Conservation (phyloP, 2,113 vertebrate species). For the Hippotragus niger region DNA sequence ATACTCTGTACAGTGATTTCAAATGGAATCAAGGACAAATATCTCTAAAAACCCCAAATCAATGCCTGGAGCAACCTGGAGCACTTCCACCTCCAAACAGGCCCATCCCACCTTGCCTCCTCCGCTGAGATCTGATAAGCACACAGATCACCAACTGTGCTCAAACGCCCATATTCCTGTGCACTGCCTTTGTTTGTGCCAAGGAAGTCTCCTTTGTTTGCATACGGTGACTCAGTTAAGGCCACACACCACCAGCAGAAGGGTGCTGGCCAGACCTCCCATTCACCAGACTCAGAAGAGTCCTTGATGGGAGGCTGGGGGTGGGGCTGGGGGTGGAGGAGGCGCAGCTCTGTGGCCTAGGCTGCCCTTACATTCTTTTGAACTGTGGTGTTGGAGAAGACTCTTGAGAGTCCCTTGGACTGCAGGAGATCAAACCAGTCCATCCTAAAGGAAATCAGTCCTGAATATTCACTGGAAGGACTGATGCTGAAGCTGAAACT, state of each 20-base stretch:
- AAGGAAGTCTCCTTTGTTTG: slow-evolving; percentile 5
- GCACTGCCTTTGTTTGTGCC: not conserved
- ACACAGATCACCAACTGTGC: not conserved
- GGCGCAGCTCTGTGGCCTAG: rapidly evolving
- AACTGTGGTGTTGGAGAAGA: not conserved
- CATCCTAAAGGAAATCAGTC: not conserved
- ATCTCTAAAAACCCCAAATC: not conserved
- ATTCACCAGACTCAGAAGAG: too few species aligned
- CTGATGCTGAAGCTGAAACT: not conserved
- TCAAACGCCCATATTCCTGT: not conserved
- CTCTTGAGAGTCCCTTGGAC: not conserved
- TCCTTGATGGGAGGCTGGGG: not conserved
- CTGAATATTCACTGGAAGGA: not conserved
- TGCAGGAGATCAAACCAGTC: not conserved
- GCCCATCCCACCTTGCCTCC: not conserved
- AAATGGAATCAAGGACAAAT: not conserved
- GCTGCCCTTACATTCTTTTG: not conserved
- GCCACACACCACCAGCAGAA: not conserved
- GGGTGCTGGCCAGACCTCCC: not conserved
- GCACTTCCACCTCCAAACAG: not conserved
- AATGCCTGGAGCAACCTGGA: not conserved
- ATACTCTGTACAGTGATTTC: not conserved
- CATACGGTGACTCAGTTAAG: not conserved
- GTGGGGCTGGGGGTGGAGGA: not conserved
- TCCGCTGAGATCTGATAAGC: not conserved